Evolutionary conservation across 2,113 vertebrate species (phyloP).

Genomic region (Peromyscus californicus): DNA sequence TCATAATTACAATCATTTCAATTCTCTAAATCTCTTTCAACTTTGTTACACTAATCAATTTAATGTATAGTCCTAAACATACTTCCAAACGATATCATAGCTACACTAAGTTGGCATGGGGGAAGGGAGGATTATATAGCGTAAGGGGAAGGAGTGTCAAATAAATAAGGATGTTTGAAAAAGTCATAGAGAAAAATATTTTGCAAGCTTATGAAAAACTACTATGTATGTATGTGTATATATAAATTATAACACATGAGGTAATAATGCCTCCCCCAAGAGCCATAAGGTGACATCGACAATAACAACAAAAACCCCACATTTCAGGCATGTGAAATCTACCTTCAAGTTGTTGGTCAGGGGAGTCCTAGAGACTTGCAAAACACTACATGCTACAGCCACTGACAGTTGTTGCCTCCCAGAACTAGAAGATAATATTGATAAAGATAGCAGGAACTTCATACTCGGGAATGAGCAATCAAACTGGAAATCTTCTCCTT

Average conservation of each 20-base stretch:
- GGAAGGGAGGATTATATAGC: neutral
- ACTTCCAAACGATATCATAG: no score
- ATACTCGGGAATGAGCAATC: neutral
- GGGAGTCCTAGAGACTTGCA: no score
- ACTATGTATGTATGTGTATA: no score
- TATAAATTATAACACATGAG: no score
- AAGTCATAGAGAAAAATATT: neutral
- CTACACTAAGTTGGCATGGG: neutral
- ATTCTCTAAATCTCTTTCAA: neutral
- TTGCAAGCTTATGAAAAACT: no score
- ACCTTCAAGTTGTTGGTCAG: no score
- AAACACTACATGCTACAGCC: no score
- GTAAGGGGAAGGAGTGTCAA: neutral
- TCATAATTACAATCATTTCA: neutral
- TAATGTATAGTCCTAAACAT: neutral
- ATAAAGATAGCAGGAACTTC: neutral
- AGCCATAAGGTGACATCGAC: no score
- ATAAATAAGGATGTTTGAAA: neutral
- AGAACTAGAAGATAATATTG: neutral
- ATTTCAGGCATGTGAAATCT: no score
- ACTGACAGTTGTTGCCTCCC: neutral
- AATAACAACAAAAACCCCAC: no score
- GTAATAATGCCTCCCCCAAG: no score
- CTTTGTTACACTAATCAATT: neutral
- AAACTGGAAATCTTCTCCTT: neutral